A percentile compares a stretch with the other conserved stretches of the same genome.
Conservation (phyloP, 2,797 vertebrate species). For the Neomorphus geoffroyi region DNA sequence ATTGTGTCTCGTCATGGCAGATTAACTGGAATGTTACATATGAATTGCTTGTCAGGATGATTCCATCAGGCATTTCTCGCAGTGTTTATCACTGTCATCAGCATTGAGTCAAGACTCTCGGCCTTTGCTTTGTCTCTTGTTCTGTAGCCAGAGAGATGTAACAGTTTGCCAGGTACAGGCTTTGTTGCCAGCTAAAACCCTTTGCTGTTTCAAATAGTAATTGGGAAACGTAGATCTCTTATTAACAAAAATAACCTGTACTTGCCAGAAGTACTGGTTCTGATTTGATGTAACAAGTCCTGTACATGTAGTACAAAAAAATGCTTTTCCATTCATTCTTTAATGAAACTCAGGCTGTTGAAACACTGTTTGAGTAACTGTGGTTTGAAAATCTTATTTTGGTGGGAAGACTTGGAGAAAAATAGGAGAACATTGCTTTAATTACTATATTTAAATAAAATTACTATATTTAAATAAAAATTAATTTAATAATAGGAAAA, state of each 20-base stretch:
- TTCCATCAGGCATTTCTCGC: slow-evolving; percentile 82
- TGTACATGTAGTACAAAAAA: neutral
- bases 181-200: neutral
- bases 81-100: slow-evolving; percentile 81
- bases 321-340: neutral
- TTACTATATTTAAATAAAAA: neutral
- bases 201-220: neutral
- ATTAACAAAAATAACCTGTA: neutral
- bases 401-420: neutral
- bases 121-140: slow-evolving; percentile 41
- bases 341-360: neutral
- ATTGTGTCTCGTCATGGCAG: slow-evolving; percentile 78
- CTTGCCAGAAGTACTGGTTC: neutral
- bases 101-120: slow-evolving; percentile 45
- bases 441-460: neutral
- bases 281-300: neutral
- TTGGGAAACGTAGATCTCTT: neutral
- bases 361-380: neutral
- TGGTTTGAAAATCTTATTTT: neutral
- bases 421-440: neutral
- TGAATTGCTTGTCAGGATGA: slow-evolving; percentile 86
- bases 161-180: neutral
- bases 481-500: neutral
- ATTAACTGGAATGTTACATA: slow-evolving; percentile 84
- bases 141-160: slow-evolving; percentile 5